Conservation (phyloP, 2,888 invertebrate genomes). For the Pogonocherus hispidulus region DNA sequence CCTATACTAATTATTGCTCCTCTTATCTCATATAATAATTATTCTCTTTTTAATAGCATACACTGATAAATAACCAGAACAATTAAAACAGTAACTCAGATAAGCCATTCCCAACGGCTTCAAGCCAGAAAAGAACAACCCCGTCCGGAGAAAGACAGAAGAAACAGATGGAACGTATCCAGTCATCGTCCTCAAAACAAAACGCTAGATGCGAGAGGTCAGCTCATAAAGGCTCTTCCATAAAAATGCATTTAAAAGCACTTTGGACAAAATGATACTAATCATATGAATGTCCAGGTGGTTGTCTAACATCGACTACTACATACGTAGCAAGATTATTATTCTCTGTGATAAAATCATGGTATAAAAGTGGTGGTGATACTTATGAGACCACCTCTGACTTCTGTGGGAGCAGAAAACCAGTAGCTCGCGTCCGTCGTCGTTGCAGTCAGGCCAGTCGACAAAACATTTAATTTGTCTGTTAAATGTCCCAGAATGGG, state of each 20-base stretch:
- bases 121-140: background rate
- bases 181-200: slow-evolving; percentile 13
- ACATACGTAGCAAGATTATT: no score
- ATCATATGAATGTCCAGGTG: no score
- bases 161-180: slow-evolving; percentile 9
- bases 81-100: slow-evolving; percentile 17
- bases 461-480: slow-evolving; percentile 13
- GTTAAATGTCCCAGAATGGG: background rate
- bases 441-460: slow-evolving; percentile 6
- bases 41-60: slow-evolving; percentile 1
- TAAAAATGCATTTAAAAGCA: background rate
- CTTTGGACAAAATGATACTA: background rate
- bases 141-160: background rate
- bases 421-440: slow-evolving; percentile 8
- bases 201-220: background rate
- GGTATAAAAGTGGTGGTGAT: no score
- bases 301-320: no score
- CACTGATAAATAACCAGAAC: slow-evolving; percentile 21
- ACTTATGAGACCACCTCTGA: background rate
- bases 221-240: background rate
- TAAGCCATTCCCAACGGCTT: slow-evolving; percentile 5
- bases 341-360: no score
- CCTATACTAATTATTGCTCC: slow-evolving; percentile 1
- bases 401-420: slow-evolving; percentile 17
- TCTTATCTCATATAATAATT: background rate